Base-by-base conservation (phyloP, 2,888 invertebrate species). In the Stenichneumon culpator region DNA sequence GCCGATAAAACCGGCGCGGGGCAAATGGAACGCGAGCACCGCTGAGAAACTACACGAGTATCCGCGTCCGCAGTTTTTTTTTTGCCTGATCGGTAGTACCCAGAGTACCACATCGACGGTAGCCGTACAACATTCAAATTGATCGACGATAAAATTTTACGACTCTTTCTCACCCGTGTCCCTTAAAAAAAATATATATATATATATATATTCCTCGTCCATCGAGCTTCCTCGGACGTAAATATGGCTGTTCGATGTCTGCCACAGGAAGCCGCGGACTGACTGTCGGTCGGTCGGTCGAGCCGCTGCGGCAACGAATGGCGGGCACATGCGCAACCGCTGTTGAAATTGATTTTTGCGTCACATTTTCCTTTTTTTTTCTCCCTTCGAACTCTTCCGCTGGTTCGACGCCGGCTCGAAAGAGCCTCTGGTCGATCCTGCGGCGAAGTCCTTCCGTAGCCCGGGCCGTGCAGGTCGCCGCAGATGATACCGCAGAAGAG, bases 281-380 rank as follows among this genome's bases (percentile, higher is more conserved):
- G 25, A 16, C 19, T 7, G 25, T 7, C 28, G 52, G 72, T 72
- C 28, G 52, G 72, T 72, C 63, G 63, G 65, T 39, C 39, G 57
- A 54, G 60, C 14, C 16, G 28, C 60, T 36, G 50, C 69, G 25
- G 19, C 67, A 65, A 78, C 44, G 77, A 52, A 78, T 78, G 72
- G 65, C 72, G 65, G 28, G 77, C 68, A 78, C 70, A 77, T 65
- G 77, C 44, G 44, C 70, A 67, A 82, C 69, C 63, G 74, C 70
- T n/a, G 14, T 25, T 73, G 70, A 92, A 92, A 92, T 92, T 92
- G 92, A 92, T 92, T 92, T 91, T 91, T 87, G 90, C 89, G 89
- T 88, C 90, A 89, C 90, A 92, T 36, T 54, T 73, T 67, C 4
- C 39, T 67, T 75, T 75, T 7, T 6, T 72, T 36, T 52, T 22